Evolutionary conservation across 2,113 vertebrate genomes (phyloP), one percentile per base, ranked within the genome.

Genomic region (Holacanthus passer): DNA sequence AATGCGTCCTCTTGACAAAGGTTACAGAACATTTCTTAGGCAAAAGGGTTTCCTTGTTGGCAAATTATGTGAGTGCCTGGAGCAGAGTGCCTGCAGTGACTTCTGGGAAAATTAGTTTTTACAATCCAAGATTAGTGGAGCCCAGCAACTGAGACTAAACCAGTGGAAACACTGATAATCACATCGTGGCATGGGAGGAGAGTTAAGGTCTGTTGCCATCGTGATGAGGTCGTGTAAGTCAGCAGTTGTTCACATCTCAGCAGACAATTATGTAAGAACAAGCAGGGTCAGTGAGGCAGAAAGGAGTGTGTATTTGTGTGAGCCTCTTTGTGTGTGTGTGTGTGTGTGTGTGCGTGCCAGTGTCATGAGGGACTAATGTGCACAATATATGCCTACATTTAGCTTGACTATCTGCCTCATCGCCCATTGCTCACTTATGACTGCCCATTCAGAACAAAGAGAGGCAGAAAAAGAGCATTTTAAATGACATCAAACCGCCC

Each of bases 241-340:
- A 58, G 64, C 64, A 66, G 77, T 65, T 74, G 39, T 85, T 79
- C 52, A 70, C 37, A 37, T 45, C 73, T 81, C 82, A 74, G 73
- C 53, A 77, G 39, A 77, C 68, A 76, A 73, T 90, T 81, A 87
- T 67, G 75, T 86, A 82, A 88, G 50, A 81, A 60, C 67, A 55
- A 69, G 82, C 67, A 41, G 48, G 59, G 74, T 77, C 70, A 86
- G 73, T 86, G 86, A 86, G 88, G 75, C 85, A 47, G 73, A 81
- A 78, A 68, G 37, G 20, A 71, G 65, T 41, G 53, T 72, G 31
- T 67, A 41, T 78, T 62, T 58, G 29, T 48, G 66, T 59, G 69
- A 32, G 60, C 35, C n/a, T n/a, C n/a, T n/a, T n/a, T n/a, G n/a
- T n/a, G 29, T 50, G 66, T 68, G 56, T 53, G 35, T 3, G 14